Evolutionary conservation across 2,888 invertebrate genomes (phyloP).

Genomic region (Omphaloscelis lunosa): DNA sequence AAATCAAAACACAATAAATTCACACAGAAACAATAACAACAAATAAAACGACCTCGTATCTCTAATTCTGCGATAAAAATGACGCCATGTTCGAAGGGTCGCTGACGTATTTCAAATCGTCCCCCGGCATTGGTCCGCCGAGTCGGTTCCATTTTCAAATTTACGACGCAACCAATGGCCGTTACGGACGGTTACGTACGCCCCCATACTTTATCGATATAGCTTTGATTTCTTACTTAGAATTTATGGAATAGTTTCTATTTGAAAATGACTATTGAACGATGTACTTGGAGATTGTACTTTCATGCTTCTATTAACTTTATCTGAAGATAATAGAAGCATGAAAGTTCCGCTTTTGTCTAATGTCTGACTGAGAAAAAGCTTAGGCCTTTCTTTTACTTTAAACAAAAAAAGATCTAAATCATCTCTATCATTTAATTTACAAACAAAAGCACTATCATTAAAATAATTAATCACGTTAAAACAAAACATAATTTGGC

Average conservation of each 20-base stretch:
- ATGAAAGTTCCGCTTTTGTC: not conserved
- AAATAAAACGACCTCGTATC: conserved; percentile 37
- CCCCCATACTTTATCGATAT: conserved; percentile 67
- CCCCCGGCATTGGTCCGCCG: conserved; percentile 69
- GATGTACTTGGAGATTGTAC: not conserved
- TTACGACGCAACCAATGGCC: conserved; percentile 75
- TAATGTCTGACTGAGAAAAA: conserved; percentile 6
- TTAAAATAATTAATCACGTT: conserved; percentile 20
- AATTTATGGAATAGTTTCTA: conserved; percentile 58
- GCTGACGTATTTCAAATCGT: conserved; percentile 64
- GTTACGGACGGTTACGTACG: conserved; percentile 66
- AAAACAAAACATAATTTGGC: conserved; percentile 37
- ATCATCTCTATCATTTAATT: not conserved
- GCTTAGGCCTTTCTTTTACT: not conserved
- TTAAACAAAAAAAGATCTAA: not conserved
- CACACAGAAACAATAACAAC: conserved; percentile 17
- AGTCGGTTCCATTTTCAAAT: conserved; percentile 77
- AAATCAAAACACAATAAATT: conserved; percentile 37
- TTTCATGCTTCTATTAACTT: not conserved
- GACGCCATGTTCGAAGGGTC: conserved; percentile 47
- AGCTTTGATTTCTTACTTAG: conserved; percentile 60
- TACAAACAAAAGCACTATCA: conserved; percentile 9
- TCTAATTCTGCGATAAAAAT: conserved; percentile 60
- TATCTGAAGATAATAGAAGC: not conserved
- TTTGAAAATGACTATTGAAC: conserved; percentile 41